Evolutionary conservation across 2,888 invertebrate genomes (phyloP), one percentile per base, ranked within the genome.

Genomic region (Vanessa cardui): DNA sequence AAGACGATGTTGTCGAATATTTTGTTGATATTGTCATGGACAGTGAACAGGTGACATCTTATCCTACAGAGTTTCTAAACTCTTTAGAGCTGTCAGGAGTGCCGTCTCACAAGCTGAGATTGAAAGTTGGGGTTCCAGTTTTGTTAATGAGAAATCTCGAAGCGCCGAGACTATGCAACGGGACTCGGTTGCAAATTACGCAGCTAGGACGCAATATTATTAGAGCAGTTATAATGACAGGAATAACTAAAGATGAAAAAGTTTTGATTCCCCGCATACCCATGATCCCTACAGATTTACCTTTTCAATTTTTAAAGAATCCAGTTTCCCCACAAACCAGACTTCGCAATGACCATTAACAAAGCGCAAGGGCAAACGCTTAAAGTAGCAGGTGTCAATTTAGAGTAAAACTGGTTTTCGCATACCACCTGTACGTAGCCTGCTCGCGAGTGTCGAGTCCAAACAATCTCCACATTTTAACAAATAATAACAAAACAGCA

Each of bases 241-340:
- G 78, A 66, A 69, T 52, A 65, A 74, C 73, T 33, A 76, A 76
- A 45, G 76, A 75, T 70, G 74, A 75, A 21, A 71, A 66, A 62
- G 77, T 78, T 54, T 58, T 78, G 46, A 77, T 77, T 58, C 78
- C 76, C 8, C 75, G 77, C 33, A 78, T 78, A 44, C 76, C 76
- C 62, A 75, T 77, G 18, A 78, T 78, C 58, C 77, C 75, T 44
- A 77, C 66, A 15, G 73, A 78, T 59, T 73, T 78, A 39, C 76
- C 77, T 54, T 75, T 78, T n/a, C 46, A 58, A 75, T 20, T 77
- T 76, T 69, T 75, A 75, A 70, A 52, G 74, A 1, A 8, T 39
- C 9, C 39, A 39, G 9, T 39, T 39, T 1, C 9, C 9, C 2
- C 9, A 9, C 7, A 33, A 76, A 26, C 4, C 5, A 3, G 26